Percentiles rank a stretch among this genome's conserved stretches.
phyloP scores from a whole-genome alignment of 1,140 invertebrate species.

The Hormaphis cornu region DNA sequence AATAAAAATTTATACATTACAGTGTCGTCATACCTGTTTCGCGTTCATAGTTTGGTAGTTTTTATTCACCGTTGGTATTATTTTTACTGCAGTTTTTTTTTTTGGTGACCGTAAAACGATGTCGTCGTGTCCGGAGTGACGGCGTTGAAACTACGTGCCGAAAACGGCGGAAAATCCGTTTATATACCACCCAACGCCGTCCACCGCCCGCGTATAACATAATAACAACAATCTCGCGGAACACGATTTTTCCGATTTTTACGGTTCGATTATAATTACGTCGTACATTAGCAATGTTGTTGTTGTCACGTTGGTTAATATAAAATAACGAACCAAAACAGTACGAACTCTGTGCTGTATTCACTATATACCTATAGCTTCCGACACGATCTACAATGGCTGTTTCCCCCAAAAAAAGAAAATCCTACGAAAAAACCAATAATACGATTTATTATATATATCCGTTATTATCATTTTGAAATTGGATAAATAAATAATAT shows the following conservation, averaged over 20 bases:
- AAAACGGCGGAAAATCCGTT: conserved; percentile 1
- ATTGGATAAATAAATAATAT: too few species aligned
- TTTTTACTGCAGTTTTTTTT: neutral
- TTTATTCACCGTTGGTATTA: too few species aligned
- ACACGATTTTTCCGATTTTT: neutral
- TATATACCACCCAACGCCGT: neutral
- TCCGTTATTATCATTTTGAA: too few species aligned
- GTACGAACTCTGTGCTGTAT: too few species aligned
- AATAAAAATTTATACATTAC: too few species aligned
- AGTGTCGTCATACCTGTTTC: conserved; percentile 20
- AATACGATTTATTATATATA: too few species aligned
- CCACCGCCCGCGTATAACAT: neutral
- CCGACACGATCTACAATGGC: too few species aligned
- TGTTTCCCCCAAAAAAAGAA: too few species aligned
- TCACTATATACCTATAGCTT: neutral
- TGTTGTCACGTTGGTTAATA: neutral
- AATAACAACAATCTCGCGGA: neutral
- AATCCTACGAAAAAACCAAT: too few species aligned
- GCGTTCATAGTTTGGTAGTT: neutral
- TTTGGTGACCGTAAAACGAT: neutral
- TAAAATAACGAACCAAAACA: neutral
- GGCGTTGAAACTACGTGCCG: neutral
- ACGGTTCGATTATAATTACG: neutral
- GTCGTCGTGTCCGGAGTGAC: neutral
- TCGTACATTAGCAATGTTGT: neutral